These are phyloP conservation scores for Nephrotoma guestfalica DNA, from an alignment of 2,888 invertebrate genomes.

Conservation along the genomic window DNA sequence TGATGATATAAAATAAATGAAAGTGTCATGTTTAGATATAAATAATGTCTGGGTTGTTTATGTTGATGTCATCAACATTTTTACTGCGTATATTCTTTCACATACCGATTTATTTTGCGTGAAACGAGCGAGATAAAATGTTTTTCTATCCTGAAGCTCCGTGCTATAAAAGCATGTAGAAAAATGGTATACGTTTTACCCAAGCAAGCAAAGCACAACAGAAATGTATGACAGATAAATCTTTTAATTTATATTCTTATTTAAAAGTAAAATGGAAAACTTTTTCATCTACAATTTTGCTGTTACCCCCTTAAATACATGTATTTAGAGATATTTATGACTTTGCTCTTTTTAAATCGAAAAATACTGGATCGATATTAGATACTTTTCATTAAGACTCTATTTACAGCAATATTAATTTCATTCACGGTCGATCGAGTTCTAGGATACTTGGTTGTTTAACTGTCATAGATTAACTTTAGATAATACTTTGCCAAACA, in stretches of 20 bases:
- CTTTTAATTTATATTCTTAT: neutral
- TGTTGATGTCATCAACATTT: neutral
- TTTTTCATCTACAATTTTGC: neutral
- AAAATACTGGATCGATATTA: neutral
- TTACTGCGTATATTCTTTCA: neutral
- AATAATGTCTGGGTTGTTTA: neutral
- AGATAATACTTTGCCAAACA: too few species aligned
- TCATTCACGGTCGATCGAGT: too few species aligned
- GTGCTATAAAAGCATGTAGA: neutral
- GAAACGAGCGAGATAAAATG: neutral
- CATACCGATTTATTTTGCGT: neutral
- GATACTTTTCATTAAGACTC: too few species aligned
- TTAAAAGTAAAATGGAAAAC: neutral
- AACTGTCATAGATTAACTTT: too few species aligned
- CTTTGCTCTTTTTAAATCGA: neutral
- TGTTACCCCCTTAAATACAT: neutral
- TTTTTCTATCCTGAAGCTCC: too few species aligned
- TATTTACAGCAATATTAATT: too few species aligned
- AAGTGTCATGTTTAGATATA: neutral
- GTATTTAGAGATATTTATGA: neutral
- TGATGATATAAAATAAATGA: neutral
- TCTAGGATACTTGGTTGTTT: too few species aligned
- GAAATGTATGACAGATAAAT: neutral
- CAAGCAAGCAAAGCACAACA: too few species aligned
- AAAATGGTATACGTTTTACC: neutral